Evolutionary conservation across 2,888 invertebrate genomes (phyloP).

Genomic region (Limenitis camilla): DNA sequence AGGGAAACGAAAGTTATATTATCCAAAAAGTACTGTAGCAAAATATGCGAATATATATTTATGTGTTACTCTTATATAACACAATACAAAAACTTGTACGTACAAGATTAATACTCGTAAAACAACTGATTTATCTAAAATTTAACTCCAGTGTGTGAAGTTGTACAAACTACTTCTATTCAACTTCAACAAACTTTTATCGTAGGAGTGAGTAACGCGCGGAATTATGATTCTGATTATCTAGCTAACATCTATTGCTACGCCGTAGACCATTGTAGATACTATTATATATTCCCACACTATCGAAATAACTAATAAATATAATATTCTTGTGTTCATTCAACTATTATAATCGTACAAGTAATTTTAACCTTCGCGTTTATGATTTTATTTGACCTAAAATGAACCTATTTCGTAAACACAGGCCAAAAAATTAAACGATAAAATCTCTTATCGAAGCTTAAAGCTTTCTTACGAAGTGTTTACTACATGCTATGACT

Average conservation of each 20-base stretch:
- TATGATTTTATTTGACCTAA: conserved; percentile 12
- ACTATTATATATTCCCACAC: conserved; percentile 14
- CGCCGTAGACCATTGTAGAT: conserved; percentile 38
- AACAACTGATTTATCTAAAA: no score
- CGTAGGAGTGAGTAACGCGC: conserved; percentile 38
- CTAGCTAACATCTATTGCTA: conserved; percentile 44
- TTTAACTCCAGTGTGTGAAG: no score
- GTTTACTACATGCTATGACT: conserved; percentile 38
- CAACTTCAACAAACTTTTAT: conserved; percentile 2
- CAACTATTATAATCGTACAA: conserved; percentile 4
- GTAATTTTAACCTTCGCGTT: conserved; percentile 17
- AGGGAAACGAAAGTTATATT: no score
- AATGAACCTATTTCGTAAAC: conserved; percentile 19
- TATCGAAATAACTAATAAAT: not conserved
- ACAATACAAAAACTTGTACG: no score
- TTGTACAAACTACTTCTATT: conserved; percentile 7
- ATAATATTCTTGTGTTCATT: conserved; percentile 9
- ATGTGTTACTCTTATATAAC: no score
- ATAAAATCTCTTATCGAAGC: conserved; percentile 35
- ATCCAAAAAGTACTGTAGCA: no score
- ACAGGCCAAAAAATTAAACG: conserved; percentile 22
- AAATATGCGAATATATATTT: no score
- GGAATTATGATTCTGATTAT: conserved; percentile 49
- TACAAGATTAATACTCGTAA: no score
- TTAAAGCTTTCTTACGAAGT: conserved; percentile 32